Conservation (phyloP, 2,113 vertebrate genomes). For the Lampris incognitus region DNA sequence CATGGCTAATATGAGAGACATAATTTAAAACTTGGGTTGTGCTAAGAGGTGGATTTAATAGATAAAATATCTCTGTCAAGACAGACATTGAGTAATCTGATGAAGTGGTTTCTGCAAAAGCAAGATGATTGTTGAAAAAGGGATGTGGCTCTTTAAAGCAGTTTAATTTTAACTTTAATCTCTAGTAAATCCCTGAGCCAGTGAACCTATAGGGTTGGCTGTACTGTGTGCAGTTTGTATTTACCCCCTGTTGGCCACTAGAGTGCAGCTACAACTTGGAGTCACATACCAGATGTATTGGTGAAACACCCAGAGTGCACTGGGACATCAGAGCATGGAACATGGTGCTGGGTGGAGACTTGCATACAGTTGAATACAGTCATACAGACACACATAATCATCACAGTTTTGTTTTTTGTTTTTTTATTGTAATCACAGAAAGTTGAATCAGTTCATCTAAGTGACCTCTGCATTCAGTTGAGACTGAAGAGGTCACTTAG, state of each 20-base stretch:
- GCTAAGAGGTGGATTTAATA: not conserved
- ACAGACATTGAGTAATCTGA: constrained; percentile 60
- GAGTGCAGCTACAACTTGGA: constrained; percentile 64
- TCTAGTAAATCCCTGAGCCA: constrained; percentile 61
- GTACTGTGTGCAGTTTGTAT: too few species aligned
- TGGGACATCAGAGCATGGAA: constrained; percentile 11
- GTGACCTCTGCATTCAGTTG: too few species aligned
- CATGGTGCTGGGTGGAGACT: constrained; percentile 13
- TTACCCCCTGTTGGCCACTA: constrained; percentile 52
- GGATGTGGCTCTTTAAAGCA: constrained; percentile 51
- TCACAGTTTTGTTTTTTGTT: too few species aligned
- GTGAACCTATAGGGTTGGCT: constrained; percentile 7
- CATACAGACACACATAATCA: not conserved
- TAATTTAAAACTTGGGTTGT: not conserved
- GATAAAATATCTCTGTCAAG: constrained; percentile 45
- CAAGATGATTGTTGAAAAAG: constrained; percentile 32
- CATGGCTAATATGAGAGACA: not conserved
- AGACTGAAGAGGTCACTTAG: too few species aligned
- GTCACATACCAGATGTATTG: constrained; percentile 2
- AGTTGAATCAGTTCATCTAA: too few species aligned
- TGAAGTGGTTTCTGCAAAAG: constrained; percentile 42
- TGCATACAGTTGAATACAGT: not conserved
- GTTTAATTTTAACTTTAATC: constrained; percentile 80
- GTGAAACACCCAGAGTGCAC: not conserved
- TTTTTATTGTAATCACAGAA: too few species aligned